Evolutionary conservation across 2,888 invertebrate genomes (phyloP).

Genomic region (Nomada ruficornis): DNA sequence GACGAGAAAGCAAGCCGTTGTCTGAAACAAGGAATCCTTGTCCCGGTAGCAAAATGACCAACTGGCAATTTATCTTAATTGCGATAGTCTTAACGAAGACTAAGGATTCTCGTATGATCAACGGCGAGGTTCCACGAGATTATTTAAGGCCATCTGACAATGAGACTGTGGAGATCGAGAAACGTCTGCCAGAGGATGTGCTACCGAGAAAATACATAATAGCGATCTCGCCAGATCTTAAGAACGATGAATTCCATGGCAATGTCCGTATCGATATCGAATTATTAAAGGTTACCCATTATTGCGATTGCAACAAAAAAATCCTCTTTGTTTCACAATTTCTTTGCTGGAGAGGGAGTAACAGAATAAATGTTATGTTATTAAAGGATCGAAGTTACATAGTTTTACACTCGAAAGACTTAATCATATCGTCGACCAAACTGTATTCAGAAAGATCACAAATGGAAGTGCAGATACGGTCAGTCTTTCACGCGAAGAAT

Average conservation of each 20-base stretch:
- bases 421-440: slow-evolving; percentile 37
- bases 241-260: slow-evolving; percentile 40
- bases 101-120: slow-evolving; percentile 5
- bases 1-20: slow-evolving; percentile 28
- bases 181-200: slow-evolving; percentile 48
- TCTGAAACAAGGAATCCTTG: slow-evolving; percentile 33
- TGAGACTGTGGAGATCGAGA: slow-evolving; percentile 10
- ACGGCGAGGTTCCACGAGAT: background rate
- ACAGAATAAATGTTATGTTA: background rate
- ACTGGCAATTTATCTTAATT: slow-evolving; percentile 48
- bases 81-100: slow-evolving; percentile 27
- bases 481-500: background rate
- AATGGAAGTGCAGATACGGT: slow-evolving; percentile 28
- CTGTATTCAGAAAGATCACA: slow-evolving; percentile 4
- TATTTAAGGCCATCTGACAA: slow-evolving; percentile 1
- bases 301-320: background rate
- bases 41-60: slow-evolving; percentile 32
- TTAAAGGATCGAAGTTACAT: slow-evolving; percentile 36
- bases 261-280: slow-evolving; percentile 47
- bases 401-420: slow-evolving; percentile 44
- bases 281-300: slow-evolving; percentile 30
- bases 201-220: slow-evolving; percentile 45
- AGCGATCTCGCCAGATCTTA: slow-evolving; percentile 35
- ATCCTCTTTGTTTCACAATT: too few relatives aligned
- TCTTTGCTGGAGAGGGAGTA: background rate